Conservation (phyloP, 2,888 invertebrate species). For the Dasypolia templi region DNA sequence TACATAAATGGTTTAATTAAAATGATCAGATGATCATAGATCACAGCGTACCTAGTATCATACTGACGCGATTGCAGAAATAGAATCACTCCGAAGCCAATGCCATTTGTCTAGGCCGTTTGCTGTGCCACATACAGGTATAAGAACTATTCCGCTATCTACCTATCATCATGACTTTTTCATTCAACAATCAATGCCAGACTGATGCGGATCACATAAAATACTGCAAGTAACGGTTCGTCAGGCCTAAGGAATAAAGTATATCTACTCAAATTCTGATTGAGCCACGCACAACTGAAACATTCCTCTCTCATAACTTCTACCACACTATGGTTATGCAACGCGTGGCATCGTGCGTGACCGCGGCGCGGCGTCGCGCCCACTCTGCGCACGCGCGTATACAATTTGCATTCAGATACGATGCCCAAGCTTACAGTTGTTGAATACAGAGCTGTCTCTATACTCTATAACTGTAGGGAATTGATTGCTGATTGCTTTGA, state of each 20-base stretch:
- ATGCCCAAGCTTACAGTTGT: constrained; percentile 50
- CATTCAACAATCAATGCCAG: no score
- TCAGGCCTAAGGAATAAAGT: not conserved
- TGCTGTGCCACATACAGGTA: not conserved
- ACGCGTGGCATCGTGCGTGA: constrained; percentile 71
- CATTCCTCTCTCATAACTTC: constrained; percentile 41
- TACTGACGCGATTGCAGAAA: no score
- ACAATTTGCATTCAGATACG: constrained; percentile 72
- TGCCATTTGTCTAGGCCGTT: no score
- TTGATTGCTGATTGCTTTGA: constrained; percentile 42
- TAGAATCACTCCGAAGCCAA: no score
- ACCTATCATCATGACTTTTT: not conserved
- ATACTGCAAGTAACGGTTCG: not conserved
- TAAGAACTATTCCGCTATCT: not conserved
- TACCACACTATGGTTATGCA: constrained; percentile 64
- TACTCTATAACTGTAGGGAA: constrained; percentile 34
- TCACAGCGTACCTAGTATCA: no score
- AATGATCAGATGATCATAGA: no score
- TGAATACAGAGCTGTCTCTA: constrained; percentile 30
- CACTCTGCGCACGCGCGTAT: constrained; percentile 72
- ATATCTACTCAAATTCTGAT: not conserved
- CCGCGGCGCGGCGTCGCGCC: constrained; percentile 70
- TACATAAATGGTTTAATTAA: no score
- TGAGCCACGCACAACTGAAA: not conserved
- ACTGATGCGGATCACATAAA: not conserved